Base-by-base conservation (phyloP, 2,797 vertebrate genomes). In the Dendrocincla fuliginosa region DNA sequence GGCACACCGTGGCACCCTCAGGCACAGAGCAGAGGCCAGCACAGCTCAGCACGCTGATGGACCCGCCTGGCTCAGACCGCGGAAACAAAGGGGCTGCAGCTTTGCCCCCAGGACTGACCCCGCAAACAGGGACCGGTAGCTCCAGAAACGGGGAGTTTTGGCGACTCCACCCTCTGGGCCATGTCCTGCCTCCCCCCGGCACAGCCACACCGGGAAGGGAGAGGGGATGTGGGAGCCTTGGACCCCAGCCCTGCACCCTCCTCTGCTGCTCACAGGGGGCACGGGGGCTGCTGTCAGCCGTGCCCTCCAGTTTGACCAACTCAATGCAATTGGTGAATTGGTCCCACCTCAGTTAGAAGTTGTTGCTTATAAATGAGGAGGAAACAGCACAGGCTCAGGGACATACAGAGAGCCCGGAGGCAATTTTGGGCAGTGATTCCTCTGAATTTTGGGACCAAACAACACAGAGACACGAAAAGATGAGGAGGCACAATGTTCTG, bases 111-210 rank as follows among this genome's bases (percentile, higher is more conserved):
- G 24, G 13, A 8, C 42, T 2, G 7, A 16, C 9, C 15, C 22
- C 1, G 0, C 11, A 37, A 27, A 16, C 28, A 2, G 28, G 3
- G 13, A 27, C 50, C 39, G 22, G 24, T 10, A 6, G 12, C 20
- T 8, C 50, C 44, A 52, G 23, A 78, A 41, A 2, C 0, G 0
- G 2, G 28, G 44, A 32, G 7, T 27, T 52, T 2, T 41, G 59
- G 13, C 32, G 18, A 30, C 28, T 64, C 24, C 20, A 0, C 7
- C 16, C 71, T 16, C 64, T 16, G 71, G 42, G 56, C 24, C 4
- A 0, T 17, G 24, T 27, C 57, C 65, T 65, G 73, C 57, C 17
- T 41, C 65, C 52, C 28, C 61, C 55, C 8, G 3, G 63, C 32
- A 6, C 3, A 13, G 59, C 14, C 61, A 50, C 2, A 0, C 22